Base-by-base conservation (phyloP, 2,888 invertebrate genomes). In the Synergus gifuensis region DNA sequence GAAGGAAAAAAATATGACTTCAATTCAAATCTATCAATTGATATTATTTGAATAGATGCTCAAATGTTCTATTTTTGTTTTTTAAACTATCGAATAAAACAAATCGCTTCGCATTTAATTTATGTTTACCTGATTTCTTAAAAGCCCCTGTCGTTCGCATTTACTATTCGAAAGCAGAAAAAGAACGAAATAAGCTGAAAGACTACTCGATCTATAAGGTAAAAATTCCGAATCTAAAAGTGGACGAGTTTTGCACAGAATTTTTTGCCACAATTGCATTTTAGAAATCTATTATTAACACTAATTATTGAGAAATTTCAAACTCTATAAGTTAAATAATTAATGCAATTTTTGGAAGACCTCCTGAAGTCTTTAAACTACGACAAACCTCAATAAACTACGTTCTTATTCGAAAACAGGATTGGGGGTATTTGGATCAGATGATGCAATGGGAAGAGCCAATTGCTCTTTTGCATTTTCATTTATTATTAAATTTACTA, bases 361-460 rank as follows among this genome's bases (percentile, higher is more conserved):
- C 62, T 62, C 28, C 14, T 62, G 12, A 12, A 62, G 12, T 62
- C 62, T 62, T 62, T 12, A 62, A 62, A 62, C 62, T 28, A 28
- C 28, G 28, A 28, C 7, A 62, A 62, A 62, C 28, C 28, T 42
- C 16, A 44, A 66, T 9, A 44, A 18, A 66, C 66, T 66, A 66
- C 4, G 42, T 18, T 44, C 18, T 54, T 58, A 58, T 76, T 76
- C 22, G 18, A 12, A 76, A 76, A 40, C 16, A 36, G n/a, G 40
- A 76, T 63, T 40, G 44, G 22, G 44, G 44, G 4, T 18, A 14
- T 54, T 76, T 60, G 7, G 14, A 40, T n/a, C 16, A 76, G 62
- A 76, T 76, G 76, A 76, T 76, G 76, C 76, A 76, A 76, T 44
- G 40, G 22, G 40, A 73, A 42, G 12, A 18, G 8, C 40, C 63